A percentile compares a stretch with the other conserved stretches of the same genome.
These are phyloP conservation scores for Zygaena filipendulae DNA, from an alignment of 2,888 invertebrate species.

Conservation along the genomic window DNA sequence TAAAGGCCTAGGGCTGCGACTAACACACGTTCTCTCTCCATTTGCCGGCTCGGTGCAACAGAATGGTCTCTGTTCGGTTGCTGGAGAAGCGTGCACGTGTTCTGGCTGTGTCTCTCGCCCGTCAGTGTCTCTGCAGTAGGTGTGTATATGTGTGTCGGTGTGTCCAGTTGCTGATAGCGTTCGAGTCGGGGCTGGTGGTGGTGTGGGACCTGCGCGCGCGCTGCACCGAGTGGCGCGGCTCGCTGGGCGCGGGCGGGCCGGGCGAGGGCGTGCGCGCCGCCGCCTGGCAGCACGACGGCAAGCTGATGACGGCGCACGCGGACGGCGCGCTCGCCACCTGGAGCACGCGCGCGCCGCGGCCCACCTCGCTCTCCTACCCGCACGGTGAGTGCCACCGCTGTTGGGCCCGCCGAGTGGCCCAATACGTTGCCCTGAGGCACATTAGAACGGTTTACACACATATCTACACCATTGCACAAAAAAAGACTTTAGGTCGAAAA, in stretches of 20 bases:
- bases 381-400: constrained; percentile 88
- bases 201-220: constrained; percentile 95
- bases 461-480: too few species aligned
- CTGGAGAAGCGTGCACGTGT: too few species aligned
- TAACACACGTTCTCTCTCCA: too few species aligned
- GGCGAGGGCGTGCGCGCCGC: constrained; percentile 85
- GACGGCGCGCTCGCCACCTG: constrained; percentile 97
- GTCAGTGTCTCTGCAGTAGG: too few species aligned
- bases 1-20: too few species aligned
- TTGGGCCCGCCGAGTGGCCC: not conserved
- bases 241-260: constrained; percentile 81
- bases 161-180: constrained; percentile 95
- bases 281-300: constrained; percentile 98
- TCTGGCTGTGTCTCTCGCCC: too few species aligned
- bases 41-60: too few species aligned
- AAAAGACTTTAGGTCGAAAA: too few species aligned
- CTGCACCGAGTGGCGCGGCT: constrained; percentile 86
- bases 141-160: too few species aligned
- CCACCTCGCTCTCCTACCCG: constrained; percentile 86
- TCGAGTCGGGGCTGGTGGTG: constrained; percentile 93
- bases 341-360: constrained; percentile 83
- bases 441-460: too few species aligned
- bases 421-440: too few species aligned
- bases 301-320: constrained; percentile 95
- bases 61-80: too few species aligned